These are phyloP conservation scores for Wasmannia auropunctata DNA, from an alignment of 1,140 invertebrate species.

Conservation along the genomic window DNA sequence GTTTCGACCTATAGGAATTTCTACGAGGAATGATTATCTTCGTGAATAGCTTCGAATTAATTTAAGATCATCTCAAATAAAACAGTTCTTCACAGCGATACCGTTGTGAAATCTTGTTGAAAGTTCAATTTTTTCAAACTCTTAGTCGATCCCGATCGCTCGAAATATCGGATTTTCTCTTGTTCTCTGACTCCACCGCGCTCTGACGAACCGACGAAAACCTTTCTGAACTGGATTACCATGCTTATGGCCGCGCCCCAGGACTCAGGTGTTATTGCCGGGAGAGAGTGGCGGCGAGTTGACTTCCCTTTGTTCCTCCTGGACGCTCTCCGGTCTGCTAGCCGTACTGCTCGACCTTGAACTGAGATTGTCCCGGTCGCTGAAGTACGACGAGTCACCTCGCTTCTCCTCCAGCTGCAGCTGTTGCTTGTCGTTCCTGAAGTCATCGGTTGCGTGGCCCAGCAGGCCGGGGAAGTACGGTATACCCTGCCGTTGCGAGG, in stretches of 20 bases:
- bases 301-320: slow-evolving; percentile 81
- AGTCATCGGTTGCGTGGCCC: slow-evolving; percentile 77
- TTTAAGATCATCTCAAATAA: neutral
- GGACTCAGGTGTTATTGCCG: slow-evolving; percentile 82
- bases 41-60: slow-evolving; percentile 7
- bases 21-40: neutral
- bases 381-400: slow-evolving; percentile 86
- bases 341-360: slow-evolving; percentile 86
- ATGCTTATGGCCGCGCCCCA: neutral
- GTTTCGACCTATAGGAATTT: neutral
- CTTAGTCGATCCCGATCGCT: neutral
- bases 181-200: neutral
- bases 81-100: neutral
- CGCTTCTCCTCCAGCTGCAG: slow-evolving; percentile 83
- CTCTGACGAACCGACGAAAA: neutral
- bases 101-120: neutral
- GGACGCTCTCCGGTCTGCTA: slow-evolving; percentile 82
- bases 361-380: slow-evolving; percentile 86
- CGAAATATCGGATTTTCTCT: neutral
- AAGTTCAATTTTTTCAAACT: slow-evolving; percentile 11
- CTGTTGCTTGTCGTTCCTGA: slow-evolving; percentile 83
- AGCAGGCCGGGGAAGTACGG: slow-evolving; percentile 82
- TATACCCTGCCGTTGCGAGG: slow-evolving; percentile 84
- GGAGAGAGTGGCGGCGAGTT: slow-evolving; percentile 82
- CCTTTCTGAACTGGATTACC: slow-evolving; percentile 19